phyloP scores from a whole-genome alignment of 2,888 invertebrate species.

The Drosophila putrida region DNA sequence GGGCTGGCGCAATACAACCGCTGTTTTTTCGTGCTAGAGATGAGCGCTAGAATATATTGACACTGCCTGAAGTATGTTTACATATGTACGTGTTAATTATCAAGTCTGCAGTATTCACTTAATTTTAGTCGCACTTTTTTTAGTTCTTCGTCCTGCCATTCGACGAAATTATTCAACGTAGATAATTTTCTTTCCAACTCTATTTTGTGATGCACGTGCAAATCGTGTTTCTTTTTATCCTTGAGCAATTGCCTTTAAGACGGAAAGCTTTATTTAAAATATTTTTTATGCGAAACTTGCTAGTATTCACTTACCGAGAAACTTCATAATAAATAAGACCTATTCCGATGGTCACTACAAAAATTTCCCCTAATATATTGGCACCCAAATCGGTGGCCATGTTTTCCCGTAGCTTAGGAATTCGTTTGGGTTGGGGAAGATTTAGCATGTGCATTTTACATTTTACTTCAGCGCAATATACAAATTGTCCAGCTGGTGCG shows the following conservation, averaged over 20 bases:
- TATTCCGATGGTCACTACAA: constrained; percentile 33
- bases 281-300: not conserved
- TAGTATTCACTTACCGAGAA: constrained; percentile 30
- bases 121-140: constrained; percentile 21
- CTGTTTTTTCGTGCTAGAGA: constrained; percentile 21
- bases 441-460: constrained; percentile 48
- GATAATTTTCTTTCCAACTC: constrained; percentile 18
- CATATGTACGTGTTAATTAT: not conserved
- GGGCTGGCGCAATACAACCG: constrained; percentile 36
- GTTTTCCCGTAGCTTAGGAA: constrained; percentile 33
- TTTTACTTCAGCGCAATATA: constrained; percentile 47
- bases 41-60: not conserved
- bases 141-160: constrained; percentile 48
- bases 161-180: constrained; percentile 26
- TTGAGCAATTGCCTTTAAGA: constrained; percentile 44
- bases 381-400: constrained; percentile 51
- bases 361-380: constrained; percentile 47
- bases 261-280: not conserved
- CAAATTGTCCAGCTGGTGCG: constrained; percentile 54
- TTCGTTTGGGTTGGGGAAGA: constrained; percentile 51
- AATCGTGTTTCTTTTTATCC: constrained; percentile 24
- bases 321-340: constrained; percentile 44
- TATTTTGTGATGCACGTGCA: not conserved
- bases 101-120: not conserved
- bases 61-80: not conserved